Conservation (phyloP, 2,888 invertebrate genomes). For the Acleris cristana region DNA sequence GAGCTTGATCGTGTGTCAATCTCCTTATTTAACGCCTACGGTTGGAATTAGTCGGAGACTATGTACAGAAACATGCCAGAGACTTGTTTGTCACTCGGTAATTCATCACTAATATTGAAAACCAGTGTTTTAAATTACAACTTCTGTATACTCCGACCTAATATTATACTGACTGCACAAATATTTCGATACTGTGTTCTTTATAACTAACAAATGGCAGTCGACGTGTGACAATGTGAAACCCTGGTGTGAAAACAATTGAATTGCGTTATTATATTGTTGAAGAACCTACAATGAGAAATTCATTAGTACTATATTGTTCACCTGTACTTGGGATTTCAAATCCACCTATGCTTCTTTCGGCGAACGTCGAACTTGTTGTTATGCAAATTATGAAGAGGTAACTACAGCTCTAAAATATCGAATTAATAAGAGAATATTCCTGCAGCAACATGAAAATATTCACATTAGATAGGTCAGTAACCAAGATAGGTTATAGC, state of each 20-base stretch:
- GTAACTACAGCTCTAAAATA: too few species aligned
- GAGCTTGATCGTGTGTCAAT: slow-evolving; percentile 10
- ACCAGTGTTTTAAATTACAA: too few species aligned
- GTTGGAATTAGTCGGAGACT: neutral
- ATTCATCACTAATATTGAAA: too few species aligned
- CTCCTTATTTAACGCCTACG: slow-evolving; percentile 28
- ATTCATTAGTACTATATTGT: slow-evolving; percentile 13
- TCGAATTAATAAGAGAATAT: too few species aligned
- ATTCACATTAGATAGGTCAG: neutral
- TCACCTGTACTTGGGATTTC: slow-evolving; percentile 9
- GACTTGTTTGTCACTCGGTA: too few species aligned
- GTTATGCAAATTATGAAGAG: too few species aligned
- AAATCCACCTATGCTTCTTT: neutral
- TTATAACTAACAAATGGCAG: neutral
- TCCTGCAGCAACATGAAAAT: neutral
- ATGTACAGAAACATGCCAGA: too few species aligned
- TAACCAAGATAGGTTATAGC: neutral
- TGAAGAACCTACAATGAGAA: slow-evolving; percentile 16
- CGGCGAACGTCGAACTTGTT: too few species aligned
- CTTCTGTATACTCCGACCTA: too few species aligned
- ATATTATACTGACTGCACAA: neutral
- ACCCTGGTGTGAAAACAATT: slow-evolving; percentile 20
- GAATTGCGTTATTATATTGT: slow-evolving; percentile 16
- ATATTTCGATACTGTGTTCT: slow-evolving; percentile 2
- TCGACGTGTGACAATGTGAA: slow-evolving; percentile 17